A percentile compares a stretch with the other conserved stretches of the same genome.
Evolutionary conservation across 1,140 invertebrate genomes (phyloP).

Genomic region (Zaprionus vittiger): DNA sequence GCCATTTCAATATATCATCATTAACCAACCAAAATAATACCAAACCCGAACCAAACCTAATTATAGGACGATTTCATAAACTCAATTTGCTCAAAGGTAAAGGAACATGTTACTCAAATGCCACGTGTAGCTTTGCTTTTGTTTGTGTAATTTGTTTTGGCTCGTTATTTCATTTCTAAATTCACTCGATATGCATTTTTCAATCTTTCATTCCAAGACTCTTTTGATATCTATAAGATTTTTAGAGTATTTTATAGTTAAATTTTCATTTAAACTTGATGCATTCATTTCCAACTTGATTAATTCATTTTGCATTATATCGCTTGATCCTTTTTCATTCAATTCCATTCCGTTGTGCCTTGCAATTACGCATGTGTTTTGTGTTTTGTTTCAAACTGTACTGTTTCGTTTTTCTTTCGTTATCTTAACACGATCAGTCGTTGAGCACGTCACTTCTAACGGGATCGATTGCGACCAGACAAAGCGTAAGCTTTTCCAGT

Average conservation of each 20-base stretch:
- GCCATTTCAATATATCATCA: slow-evolving; percentile 70
- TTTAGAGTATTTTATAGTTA: background rate
- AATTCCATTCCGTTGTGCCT: slow-evolving; percentile 27
- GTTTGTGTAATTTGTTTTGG: slow-evolving; percentile 51
- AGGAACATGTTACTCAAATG: slow-evolving; percentile 69
- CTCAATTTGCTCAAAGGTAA: slow-evolving; percentile 90
- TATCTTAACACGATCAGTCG: slow-evolving; percentile 73
- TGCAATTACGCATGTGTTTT: slow-evolving; percentile 56
- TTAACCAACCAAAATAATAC: slow-evolving; percentile 60
- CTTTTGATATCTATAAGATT: background rate
- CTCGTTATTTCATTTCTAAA: slow-evolving; percentile 36
- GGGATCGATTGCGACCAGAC: slow-evolving; percentile 83
- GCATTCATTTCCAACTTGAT: background rate
- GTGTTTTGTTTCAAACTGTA: slow-evolving; percentile 62
- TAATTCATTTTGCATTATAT: slow-evolving; percentile 3
- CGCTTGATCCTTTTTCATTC: slow-evolving; percentile 13
- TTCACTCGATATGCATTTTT: slow-evolving; percentile 29
- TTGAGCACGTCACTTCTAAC: slow-evolving; percentile 82
- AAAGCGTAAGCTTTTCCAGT: slow-evolving; percentile 81
- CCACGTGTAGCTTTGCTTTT: slow-evolving; percentile 62
- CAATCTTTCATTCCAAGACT: background rate
- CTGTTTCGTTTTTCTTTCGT: slow-evolving; percentile 54
- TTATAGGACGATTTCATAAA: slow-evolving; percentile 89
- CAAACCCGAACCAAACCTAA: slow-evolving; percentile 52
- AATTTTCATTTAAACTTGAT: background rate